Percentiles rank a stretch among this genome's conserved stretches.
Evolutionary conservation across 2,888 invertebrate species (phyloP).

Genomic region (Parelbella ahira): DNA sequence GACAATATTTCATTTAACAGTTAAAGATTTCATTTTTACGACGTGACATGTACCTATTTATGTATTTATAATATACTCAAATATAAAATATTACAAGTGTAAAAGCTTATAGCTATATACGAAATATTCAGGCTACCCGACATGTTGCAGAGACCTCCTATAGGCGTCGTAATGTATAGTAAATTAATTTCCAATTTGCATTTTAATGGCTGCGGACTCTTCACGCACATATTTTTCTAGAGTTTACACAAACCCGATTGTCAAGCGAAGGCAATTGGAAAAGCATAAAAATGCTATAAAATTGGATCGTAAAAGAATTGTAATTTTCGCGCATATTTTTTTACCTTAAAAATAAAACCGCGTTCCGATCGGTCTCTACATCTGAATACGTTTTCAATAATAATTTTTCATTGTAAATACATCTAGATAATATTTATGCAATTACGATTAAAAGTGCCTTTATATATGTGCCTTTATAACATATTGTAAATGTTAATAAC

Average conservation of each 20-base stretch:
- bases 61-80: too few species aligned
- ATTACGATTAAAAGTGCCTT: too few species aligned
- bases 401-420: slow-evolving; percentile 27
- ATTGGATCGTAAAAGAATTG: slow-evolving; percentile 70
- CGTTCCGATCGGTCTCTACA: slow-evolving; percentile 37
- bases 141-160: slow-evolving; percentile 31
- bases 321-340: slow-evolving; percentile 55
- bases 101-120: too few species aligned
- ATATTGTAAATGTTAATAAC: too few species aligned
- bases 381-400: slow-evolving; percentile 37
- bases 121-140: too few species aligned
- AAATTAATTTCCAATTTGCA: slow-evolving; percentile 61
- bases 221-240: slow-evolving; percentile 67
- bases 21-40: too few species aligned
- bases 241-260: slow-evolving; percentile 68
- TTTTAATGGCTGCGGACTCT: slow-evolving; percentile 60
- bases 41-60: too few species aligned
- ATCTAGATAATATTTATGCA: too few species aligned
- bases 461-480: too few species aligned
- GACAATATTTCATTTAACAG: too few species aligned
- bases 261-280: slow-evolving; percentile 70
- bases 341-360: slow-evolving; percentile 44
- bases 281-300: slow-evolving; percentile 73
- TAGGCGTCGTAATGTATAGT: slow-evolving; percentile 36
- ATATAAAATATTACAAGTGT: too few species aligned